Percentiles rank a stretch among this genome's conserved stretches.
phyloP scores from a whole-genome alignment of 2,888 invertebrate genomes.

The Troilus luridus region DNA sequence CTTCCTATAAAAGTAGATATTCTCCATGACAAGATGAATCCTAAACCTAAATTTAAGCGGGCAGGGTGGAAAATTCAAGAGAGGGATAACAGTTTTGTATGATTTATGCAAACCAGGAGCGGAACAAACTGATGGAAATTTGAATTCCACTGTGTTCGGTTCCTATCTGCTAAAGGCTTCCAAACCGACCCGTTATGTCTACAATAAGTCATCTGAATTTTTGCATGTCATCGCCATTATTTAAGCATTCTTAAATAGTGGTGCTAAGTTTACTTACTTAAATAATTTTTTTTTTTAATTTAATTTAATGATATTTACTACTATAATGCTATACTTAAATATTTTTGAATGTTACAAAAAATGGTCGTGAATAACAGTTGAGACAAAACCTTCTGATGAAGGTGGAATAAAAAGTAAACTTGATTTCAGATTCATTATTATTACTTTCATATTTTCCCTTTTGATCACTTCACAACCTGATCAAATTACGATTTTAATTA shows the following conservation, averaged over 20 bases:
- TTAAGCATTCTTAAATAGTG: not conserved
- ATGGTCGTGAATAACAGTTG: too few species aligned
- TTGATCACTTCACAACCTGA: too few species aligned
- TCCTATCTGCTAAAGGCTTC: not conserved
- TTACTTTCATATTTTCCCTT: too few species aligned
- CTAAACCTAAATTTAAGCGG: slow-evolving; percentile 20
- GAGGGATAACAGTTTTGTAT: slow-evolving; percentile 19
- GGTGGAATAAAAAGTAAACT: too few species aligned
- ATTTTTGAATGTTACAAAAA: too few species aligned
- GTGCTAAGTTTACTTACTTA: not conserved
- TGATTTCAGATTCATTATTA: too few species aligned
- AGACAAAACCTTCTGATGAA: too few species aligned
- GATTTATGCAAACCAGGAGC: slow-evolving; percentile 25
- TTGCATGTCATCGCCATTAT: not conserved
- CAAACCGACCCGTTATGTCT: not conserved
- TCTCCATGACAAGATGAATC: not conserved
- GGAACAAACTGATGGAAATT: slow-evolving; percentile 40
- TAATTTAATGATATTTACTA: too few species aligned
- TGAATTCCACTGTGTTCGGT: not conserved
- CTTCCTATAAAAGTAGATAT: not conserved
- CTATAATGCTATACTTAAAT: too few species aligned
- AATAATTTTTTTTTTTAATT: too few species aligned
- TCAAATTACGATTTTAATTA: too few species aligned
- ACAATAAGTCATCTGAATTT: not conserved
- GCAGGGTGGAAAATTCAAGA: not conserved